Conservation (phyloP, 2,888 invertebrate genomes). For the Orthosia cruda region DNA sequence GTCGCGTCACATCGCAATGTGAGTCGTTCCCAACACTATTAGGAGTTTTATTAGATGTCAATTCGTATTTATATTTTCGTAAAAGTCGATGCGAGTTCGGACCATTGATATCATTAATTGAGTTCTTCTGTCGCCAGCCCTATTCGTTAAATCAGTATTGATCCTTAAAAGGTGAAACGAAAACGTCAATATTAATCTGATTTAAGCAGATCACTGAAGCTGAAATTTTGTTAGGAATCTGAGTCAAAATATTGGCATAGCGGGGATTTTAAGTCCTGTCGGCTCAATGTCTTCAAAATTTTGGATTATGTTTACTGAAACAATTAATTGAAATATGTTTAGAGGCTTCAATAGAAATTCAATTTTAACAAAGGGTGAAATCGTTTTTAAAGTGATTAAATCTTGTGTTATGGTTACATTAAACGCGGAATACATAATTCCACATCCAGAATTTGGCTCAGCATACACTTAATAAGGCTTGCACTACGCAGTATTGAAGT, state of each 20-base stretch:
- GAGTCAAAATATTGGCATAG: conserved; percentile 36
- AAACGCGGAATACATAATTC: background rate
- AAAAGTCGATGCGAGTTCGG: conserved; percentile 44
- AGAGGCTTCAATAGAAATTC: background rate
- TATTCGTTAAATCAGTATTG: conserved; percentile 43
- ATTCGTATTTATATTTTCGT: conserved; percentile 71
- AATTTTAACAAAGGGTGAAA: background rate
- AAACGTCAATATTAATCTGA: conserved; percentile 37
- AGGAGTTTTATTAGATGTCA: conserved; percentile 85
- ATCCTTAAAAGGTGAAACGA: conserved; percentile 39
- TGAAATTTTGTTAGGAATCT: conserved; percentile 18
- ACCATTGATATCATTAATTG: conserved; percentile 58
- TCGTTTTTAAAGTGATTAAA: background rate
- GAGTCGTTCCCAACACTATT: conserved; percentile 76
- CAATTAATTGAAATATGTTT: conserved; percentile 32
- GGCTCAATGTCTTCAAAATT: conserved; percentile 15
- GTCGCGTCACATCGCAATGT: conserved; percentile 78
- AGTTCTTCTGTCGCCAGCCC: conserved; percentile 49
- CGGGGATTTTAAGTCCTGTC: conserved; percentile 10
- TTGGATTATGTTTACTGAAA: conserved; percentile 20
- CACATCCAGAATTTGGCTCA: conserved; percentile 2
- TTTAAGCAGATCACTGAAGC: conserved; percentile 40
- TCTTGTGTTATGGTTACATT: background rate
- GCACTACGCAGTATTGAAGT: conserved; percentile 19
- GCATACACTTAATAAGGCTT: background rate